A percentile compares a stretch with the other conserved stretches of the same genome.
phyloP scores from a whole-genome alignment of 2,113 vertebrate genomes.

The Rhombomys opimus region DNA sequence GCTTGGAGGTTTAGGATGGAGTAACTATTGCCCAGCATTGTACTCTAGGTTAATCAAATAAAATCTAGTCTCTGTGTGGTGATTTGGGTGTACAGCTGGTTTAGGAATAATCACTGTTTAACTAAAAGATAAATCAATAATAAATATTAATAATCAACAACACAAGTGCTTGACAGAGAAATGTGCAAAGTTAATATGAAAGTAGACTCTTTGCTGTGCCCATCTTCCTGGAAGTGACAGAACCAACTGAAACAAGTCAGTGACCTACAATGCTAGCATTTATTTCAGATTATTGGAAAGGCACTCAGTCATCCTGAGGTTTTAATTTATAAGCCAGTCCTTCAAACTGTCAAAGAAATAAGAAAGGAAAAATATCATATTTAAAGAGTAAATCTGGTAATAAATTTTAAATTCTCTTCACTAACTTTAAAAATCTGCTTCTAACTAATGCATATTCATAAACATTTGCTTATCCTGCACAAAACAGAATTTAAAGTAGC shows the following conservation, averaged over 20 bases:
- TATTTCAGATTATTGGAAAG: not conserved
- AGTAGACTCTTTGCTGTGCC: not conserved
- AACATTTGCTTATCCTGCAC: slow-evolving; percentile 54
- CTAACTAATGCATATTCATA: slow-evolving; percentile 66
- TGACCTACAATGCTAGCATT: not conserved
- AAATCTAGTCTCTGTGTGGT: too few species aligned
- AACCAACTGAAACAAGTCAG: not conserved
- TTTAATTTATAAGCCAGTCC: slow-evolving; percentile 11
- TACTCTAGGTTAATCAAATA: too few species aligned
- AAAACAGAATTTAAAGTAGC: slow-evolving; percentile 62
- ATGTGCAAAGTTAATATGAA: too few species aligned
- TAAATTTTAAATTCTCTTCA: slow-evolving; percentile 66
- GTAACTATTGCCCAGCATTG: too few species aligned
- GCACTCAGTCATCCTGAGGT: not conserved
- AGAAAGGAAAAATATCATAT: slow-evolving; percentile 10
- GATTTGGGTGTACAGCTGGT: too few species aligned
- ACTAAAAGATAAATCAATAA: too few species aligned
- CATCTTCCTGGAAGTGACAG: not conserved
- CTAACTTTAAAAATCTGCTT: slow-evolving; percentile 34
- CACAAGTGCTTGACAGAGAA: too few species aligned
- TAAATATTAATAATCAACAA: too few species aligned
- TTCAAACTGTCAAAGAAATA: slow-evolving; percentile 30
- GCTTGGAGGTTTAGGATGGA: too few species aligned
- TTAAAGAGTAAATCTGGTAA: slow-evolving; percentile 30
- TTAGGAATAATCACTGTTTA: too few species aligned